A percentile compares a stretch with the other conserved stretches of the same genome.
Evolutionary conservation across 2,113 vertebrate genomes (phyloP).

Genomic region (Coreoperca whiteheadi): DNA sequence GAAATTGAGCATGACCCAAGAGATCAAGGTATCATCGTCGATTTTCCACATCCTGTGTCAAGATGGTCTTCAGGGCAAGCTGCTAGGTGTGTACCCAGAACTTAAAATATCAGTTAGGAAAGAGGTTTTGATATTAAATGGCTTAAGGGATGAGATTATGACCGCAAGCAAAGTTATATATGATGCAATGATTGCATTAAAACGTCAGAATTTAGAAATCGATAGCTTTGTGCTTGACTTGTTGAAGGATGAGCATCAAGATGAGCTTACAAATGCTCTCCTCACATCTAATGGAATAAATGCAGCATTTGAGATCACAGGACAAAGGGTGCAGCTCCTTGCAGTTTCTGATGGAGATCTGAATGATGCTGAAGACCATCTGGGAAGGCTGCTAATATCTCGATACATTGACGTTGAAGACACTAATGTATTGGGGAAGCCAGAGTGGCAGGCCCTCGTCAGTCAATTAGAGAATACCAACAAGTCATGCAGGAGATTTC

Average conservation of each 20-base stretch:
- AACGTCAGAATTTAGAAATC: conserved; percentile 62
- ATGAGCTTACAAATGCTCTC: conserved; percentile 77
- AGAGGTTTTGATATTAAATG: conserved; percentile 79
- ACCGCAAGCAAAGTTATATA: conserved; percentile 79
- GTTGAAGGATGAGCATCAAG: conserved; percentile 75
- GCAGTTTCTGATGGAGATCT: conserved; percentile 75
- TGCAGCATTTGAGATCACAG: conserved; percentile 80
- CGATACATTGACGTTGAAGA: conserved; percentile 79
- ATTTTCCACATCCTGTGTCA: conserved; percentile 80
- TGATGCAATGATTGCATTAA: conserved; percentile 71
- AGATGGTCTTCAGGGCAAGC: conserved; percentile 65
- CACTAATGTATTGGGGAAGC: conserved; percentile 60
- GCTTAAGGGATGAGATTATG: conserved; percentile 83
- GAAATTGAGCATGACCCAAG: conserved; percentile 70
- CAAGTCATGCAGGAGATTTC: conserved; percentile 56
- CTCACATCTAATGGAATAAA: conserved; percentile 82
- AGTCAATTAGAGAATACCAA: conserved; percentile 51
- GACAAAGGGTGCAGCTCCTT: conserved; percentile 71
- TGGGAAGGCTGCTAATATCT: conserved; percentile 74
- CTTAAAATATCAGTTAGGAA: conserved; percentile 78
- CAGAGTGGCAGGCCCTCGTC: conserved; percentile 81
- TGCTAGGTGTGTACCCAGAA: conserved; percentile 72
- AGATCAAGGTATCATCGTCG: conserved; percentile 67
- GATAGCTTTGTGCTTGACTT: conserved; percentile 78
- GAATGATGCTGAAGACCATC: conserved; percentile 80